phyloP scores from a whole-genome alignment of 2,888 invertebrate species.

The Drosophila pseudotakahashii region DNA sequence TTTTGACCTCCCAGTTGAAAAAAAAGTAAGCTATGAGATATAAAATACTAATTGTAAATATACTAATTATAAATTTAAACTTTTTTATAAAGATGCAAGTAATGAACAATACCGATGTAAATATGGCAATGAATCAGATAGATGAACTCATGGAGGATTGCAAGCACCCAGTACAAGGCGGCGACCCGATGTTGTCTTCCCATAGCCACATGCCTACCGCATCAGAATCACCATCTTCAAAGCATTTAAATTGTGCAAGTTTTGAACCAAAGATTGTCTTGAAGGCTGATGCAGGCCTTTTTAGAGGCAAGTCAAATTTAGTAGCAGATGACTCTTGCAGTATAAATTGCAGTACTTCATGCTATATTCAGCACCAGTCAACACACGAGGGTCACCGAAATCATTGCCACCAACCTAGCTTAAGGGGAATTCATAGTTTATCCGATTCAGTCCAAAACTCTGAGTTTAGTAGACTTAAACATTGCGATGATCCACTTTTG shows the following conservation, averaged over 20 bases:
- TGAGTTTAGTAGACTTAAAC: constrained; percentile 46
- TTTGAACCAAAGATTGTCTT: constrained; percentile 28
- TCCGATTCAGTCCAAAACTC: constrained; percentile 23
- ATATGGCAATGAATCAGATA: constrained; percentile 87
- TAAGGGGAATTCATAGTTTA: constrained; percentile 39
- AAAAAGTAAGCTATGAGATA: constrained; percentile 66
- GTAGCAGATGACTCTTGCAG: constrained; percentile 38
- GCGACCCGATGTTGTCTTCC: constrained; percentile 87
- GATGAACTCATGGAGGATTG: constrained; percentile 88
- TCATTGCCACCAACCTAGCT: constrained; percentile 29
- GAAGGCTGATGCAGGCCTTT: constrained; percentile 8
- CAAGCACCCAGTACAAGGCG: constrained; percentile 86
- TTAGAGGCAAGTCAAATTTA: neutral
- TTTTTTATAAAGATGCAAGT: constrained; percentile 85
- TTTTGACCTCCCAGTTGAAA: constrained; percentile 83
- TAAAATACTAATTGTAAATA: neutral
- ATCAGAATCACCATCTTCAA: constrained; percentile 84
- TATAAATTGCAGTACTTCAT: constrained; percentile 45
- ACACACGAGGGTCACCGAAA: constrained; percentile 42
- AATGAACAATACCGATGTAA: constrained; percentile 86
- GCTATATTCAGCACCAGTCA: constrained; percentile 38
- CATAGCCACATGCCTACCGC: constrained; percentile 79
- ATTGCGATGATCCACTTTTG: constrained; percentile 79
- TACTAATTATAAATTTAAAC: neutral
- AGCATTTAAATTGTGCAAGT: constrained; percentile 51